phyloP scores from a whole-genome alignment of 1,140 invertebrate species.

The Euwallacea fornicatus region DNA sequence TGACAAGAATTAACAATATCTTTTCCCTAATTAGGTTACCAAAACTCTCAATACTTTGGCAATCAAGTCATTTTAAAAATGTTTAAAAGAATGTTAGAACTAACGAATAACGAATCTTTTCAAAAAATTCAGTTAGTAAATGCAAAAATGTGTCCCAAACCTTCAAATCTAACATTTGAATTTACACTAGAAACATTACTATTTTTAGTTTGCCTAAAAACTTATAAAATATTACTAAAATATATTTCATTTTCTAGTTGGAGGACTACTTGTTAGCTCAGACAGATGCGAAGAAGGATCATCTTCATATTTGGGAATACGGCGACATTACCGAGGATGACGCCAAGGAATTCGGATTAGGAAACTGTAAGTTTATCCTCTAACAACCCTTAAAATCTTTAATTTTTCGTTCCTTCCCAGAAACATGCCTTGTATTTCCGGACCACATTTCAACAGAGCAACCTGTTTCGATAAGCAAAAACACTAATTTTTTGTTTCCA shows the following conservation, averaged over 20 bases:
- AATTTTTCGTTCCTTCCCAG: neutral
- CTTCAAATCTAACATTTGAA: too few species aligned
- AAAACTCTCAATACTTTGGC: neutral
- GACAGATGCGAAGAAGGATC: conserved; percentile 79
- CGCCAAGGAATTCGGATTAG: conserved; percentile 81
- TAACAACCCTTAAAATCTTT: too few species aligned
- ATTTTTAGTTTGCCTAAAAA: too few species aligned
- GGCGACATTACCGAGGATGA: conserved; percentile 96
- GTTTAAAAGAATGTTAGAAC: too few species aligned
- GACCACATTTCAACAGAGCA: conserved; percentile 25
- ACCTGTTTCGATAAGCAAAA: conserved; percentile 17
- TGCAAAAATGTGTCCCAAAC: too few species aligned
- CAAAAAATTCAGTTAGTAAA: too few species aligned
- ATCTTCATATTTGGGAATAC: conserved; percentile 91
- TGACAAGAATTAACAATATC: too few species aligned
- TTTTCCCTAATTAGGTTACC: neutral
- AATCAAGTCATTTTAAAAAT: too few species aligned
- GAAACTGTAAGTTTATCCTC: conserved; percentile 39
- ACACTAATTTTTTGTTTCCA: conserved; percentile 19
- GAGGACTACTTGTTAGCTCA: conserved; percentile 83
- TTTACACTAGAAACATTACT: too few species aligned
- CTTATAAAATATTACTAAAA: too few species aligned
- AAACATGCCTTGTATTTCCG: neutral
- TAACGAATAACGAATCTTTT: too few species aligned
- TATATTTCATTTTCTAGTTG: conserved; percentile 56